These are phyloP conservation scores for Magallana nippona DNA, from an alignment of 2,888 invertebrate species.

Conservation along the genomic window DNA sequence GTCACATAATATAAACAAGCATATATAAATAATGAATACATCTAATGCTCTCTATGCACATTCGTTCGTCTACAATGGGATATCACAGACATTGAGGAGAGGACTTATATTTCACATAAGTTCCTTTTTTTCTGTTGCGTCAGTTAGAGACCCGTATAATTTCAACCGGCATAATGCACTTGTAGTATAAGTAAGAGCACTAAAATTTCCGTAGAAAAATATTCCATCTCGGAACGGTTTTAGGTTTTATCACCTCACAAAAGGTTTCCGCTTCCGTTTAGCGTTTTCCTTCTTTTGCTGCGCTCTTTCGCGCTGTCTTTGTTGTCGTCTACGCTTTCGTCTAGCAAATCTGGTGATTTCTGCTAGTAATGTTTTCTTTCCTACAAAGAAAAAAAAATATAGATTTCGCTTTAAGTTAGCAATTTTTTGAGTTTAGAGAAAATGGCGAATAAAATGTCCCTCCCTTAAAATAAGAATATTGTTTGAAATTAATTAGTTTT, in stretches of 20 bases:
- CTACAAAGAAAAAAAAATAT: slow-evolving; percentile 34
- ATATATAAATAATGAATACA: slow-evolving; percentile 20
- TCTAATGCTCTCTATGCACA: neutral
- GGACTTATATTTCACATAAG: neutral
- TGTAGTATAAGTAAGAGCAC: neutral
- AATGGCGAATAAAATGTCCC: too few relatives aligned
- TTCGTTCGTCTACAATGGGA: slow-evolving; percentile 9
- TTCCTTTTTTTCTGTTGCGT: slow-evolving; percentile 26
- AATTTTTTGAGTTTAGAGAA: too few relatives aligned
- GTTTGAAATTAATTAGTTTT: too few relatives aligned
- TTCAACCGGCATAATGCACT: slow-evolving; percentile 23
- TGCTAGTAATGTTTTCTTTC: slow-evolving; percentile 42
- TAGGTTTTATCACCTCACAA: slow-evolving; percentile 44
- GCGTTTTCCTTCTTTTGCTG: slow-evolving; percentile 38
- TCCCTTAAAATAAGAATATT: too few relatives aligned
- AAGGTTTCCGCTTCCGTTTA: slow-evolving; percentile 45
- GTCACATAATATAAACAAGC: neutral
- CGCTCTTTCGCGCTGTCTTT: slow-evolving; percentile 34
- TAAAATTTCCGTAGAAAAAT: neutral
- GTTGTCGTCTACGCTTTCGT: slow-evolving; percentile 39
- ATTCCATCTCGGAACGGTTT: neutral
- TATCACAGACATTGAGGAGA: slow-evolving; percentile 28
- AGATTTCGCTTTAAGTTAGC: too few relatives aligned
- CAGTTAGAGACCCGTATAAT: slow-evolving; percentile 23
- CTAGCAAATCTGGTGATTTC: slow-evolving; percentile 47